phyloP scores from a whole-genome alignment of 2,113 vertebrate species.

The Osmerus mordax region DNA sequence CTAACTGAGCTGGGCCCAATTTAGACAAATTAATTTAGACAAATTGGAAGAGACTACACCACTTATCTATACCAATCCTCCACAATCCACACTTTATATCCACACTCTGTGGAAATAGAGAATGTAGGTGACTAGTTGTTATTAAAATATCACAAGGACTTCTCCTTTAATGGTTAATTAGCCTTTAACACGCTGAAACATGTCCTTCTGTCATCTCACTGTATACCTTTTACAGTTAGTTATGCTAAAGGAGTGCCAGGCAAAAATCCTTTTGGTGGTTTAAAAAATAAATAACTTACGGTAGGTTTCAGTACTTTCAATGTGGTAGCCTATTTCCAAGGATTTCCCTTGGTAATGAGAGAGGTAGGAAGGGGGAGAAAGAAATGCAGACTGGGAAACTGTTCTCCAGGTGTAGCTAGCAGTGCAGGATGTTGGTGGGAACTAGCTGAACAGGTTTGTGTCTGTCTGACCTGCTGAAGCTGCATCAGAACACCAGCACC shows the following conservation, averaged over 20 bases:
- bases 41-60: too few relatives aligned
- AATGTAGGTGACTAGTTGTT: too few relatives aligned
- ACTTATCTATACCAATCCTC: too few relatives aligned
- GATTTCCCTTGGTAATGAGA: not conserved
- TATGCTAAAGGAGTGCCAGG: too few relatives aligned
- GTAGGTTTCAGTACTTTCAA: too few relatives aligned
- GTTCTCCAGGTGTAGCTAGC: constrained; percentile 61
- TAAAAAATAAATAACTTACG: too few relatives aligned
- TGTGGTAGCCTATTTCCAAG: not conserved
- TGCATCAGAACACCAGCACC: constrained; percentile 27
- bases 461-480: constrained; percentile 30
- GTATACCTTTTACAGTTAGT: not conserved
- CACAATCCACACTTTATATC: too few relatives aligned
- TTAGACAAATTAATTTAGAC: too few relatives aligned
- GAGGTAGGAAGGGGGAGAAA: constrained; percentile 7
- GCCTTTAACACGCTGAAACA: constrained; percentile 8
- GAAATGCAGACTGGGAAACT: constrained; percentile 40
- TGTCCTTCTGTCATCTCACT: constrained; percentile 23
- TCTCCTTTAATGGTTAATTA: constrained; percentile 1
- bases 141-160: too few relatives aligned
- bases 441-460: constrained; percentile 65
- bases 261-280: too few relatives aligned
- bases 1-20: too few relatives aligned
- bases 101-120: too few relatives aligned
- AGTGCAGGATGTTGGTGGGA: constrained; percentile 47